A percentile compares a stretch with the other conserved stretches of the same genome.
Evolutionary conservation across 1,140 invertebrate genomes (phyloP).

Genomic region (Aphelenchoides besseyi): DNA sequence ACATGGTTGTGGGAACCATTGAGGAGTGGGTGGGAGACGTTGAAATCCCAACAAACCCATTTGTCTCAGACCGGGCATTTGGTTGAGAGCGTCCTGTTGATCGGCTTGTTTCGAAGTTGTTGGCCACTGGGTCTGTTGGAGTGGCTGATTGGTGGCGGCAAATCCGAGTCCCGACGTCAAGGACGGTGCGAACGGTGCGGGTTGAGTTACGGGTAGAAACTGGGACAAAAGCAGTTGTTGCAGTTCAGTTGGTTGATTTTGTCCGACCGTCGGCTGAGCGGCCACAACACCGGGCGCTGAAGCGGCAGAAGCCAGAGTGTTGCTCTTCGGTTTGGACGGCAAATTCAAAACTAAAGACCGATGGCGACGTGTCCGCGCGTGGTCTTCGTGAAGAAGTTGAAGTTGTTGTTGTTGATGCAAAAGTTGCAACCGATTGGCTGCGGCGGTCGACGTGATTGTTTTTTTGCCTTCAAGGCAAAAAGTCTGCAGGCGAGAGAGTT

Average conservation of each 20-base stretch:
- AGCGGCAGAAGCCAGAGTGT: background rate
- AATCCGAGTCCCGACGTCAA: background rate
- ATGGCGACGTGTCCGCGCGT: background rate
- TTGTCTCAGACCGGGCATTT: background rate
- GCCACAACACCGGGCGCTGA: background rate
- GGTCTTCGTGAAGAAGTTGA: background rate
- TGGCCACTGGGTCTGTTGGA: background rate
- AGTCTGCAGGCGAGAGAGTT: too few relatives aligned
- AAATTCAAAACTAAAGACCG: background rate
- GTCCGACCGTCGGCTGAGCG: background rate
- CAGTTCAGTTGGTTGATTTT: background rate
- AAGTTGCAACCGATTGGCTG: background rate
- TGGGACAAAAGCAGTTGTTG: background rate
- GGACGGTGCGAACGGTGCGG: background rate
- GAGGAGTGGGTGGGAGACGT: background rate
- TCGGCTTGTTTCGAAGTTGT: background rate
- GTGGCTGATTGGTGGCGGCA: background rate
- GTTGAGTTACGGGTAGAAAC: background rate
- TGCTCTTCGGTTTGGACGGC: background rate
- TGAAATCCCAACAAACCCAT: constrained; percentile 1
- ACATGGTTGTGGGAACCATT: constrained; percentile 6
- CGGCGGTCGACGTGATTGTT: background rate
- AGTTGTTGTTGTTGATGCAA: background rate
- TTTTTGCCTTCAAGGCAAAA: background rate
- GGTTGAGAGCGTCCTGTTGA: background rate